These are phyloP conservation scores for Neelides sp. DNA, from an alignment of 1,140 invertebrate genomes.

Conservation along the genomic window DNA sequence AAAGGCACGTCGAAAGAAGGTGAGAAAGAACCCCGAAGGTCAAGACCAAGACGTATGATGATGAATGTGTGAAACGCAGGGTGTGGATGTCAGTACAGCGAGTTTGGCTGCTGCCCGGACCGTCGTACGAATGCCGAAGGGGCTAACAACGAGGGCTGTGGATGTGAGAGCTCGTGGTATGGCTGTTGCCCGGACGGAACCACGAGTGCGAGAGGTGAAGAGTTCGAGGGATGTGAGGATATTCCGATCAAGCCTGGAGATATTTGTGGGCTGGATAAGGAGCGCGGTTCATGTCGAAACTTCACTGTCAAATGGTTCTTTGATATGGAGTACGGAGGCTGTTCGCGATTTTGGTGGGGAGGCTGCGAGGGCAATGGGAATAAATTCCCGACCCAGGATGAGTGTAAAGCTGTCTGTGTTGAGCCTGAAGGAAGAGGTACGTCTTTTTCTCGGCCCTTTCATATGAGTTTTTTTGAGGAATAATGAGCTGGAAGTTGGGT, in stretches of 20 bases:
- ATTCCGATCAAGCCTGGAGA: slow-evolving; percentile 51
- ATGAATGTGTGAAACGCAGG: slow-evolving; percentile 39
- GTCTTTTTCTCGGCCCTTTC: neutral
- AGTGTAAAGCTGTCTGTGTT: slow-evolving; percentile 75
- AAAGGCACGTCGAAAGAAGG: slow-evolving; percentile 50
- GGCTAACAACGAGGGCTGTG: slow-evolving; percentile 54
- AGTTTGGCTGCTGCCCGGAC: slow-evolving; percentile 80
- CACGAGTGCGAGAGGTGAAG: slow-evolving; percentile 61
- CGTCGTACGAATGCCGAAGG: slow-evolving; percentile 53
- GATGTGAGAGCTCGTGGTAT: slow-evolving; percentile 60
- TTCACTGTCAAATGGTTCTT: slow-evolving; percentile 82
- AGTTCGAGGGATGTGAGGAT: slow-evolving; percentile 67
- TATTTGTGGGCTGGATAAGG: slow-evolving; percentile 56
- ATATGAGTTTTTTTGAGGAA: neutral
- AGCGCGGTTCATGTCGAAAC: slow-evolving; percentile 64
- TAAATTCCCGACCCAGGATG: slow-evolving; percentile 66
- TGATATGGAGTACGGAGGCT: slow-evolving; percentile 73
- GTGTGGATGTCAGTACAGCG: slow-evolving; percentile 65
- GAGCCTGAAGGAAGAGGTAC: slow-evolving; percentile 67
- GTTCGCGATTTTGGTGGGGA: slow-evolving; percentile 72
- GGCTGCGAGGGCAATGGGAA: slow-evolving; percentile 87
- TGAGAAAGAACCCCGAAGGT: slow-evolving; percentile 2
- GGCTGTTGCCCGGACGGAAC: slow-evolving; percentile 50
- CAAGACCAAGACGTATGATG: neutral
- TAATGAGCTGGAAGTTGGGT: neutral